Evolutionary conservation across 2,888 invertebrate species (phyloP).

Genomic region (Aromia moschata): DNA sequence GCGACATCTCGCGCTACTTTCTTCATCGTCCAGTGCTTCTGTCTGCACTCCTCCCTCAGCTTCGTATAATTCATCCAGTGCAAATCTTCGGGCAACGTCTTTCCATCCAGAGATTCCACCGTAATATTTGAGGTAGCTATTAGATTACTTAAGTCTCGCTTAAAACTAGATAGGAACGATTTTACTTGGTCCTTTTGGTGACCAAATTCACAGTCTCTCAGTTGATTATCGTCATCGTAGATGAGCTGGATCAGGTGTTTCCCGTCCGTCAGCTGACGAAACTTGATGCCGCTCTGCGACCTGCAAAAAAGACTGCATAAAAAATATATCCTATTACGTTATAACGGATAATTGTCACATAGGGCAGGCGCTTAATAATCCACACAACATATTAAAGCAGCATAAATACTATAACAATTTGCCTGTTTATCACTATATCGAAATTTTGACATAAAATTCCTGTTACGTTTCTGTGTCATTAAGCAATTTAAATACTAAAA

Average conservation of each 20-base stretch:
- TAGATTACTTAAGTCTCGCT: constrained; percentile 65
- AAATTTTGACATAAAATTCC: too few species aligned
- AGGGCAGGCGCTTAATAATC: too few species aligned
- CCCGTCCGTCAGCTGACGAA: constrained; percentile 76
- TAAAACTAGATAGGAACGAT: constrained; percentile 69
- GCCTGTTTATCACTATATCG: too few species aligned
- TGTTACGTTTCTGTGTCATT: too few species aligned
- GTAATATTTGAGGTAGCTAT: constrained; percentile 65
- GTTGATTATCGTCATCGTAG: constrained; percentile 68
- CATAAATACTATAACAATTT: too few species aligned
- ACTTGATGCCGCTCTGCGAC: constrained; percentile 63
- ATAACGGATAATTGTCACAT: too few species aligned
- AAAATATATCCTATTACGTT: constrained; percentile 17
- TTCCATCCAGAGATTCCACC: constrained; percentile 65
- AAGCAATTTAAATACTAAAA: too few species aligned
- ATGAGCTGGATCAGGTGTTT: constrained; percentile 75
- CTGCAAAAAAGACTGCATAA: constrained; percentile 43
- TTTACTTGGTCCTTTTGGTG: constrained; percentile 66
- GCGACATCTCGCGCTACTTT: constrained; percentile 19
- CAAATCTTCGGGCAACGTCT: constrained; percentile 65
- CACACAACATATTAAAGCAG: too few species aligned
- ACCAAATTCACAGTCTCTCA: constrained; percentile 76
- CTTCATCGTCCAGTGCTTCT: constrained; percentile 58
- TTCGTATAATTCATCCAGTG: constrained; percentile 70
- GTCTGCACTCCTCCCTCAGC: constrained; percentile 68